Conservation (phyloP, 1,140 invertebrate species). For the Maconellicoccus hirsutus region DNA sequence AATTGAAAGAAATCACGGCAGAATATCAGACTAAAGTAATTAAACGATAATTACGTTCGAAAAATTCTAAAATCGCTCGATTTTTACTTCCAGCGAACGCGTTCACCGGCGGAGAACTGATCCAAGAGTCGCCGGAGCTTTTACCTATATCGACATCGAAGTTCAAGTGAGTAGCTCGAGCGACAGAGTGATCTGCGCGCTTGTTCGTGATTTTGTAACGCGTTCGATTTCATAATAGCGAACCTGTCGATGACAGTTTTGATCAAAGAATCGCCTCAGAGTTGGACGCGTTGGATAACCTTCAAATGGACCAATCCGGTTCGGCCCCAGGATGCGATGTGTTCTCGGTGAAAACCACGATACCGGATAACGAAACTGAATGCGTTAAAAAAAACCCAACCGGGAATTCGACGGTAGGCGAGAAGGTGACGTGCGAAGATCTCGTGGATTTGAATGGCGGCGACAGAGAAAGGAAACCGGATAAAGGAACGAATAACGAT, state of each 20-base stretch:
- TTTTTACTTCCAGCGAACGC: neutral
- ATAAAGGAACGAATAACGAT: constrained; percentile 54
- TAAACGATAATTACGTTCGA: too few relatives aligned
- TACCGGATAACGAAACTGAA: neutral
- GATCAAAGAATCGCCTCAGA: constrained; percentile 51
- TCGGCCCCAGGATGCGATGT: neutral
- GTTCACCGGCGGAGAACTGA: neutral
- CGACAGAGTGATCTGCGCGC: too few relatives aligned
- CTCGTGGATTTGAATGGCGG: constrained; percentile 72
- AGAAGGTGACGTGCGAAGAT: constrained; percentile 82
- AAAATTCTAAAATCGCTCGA: neutral
- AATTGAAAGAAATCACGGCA: too few relatives aligned
- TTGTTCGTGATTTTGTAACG: too few relatives aligned
- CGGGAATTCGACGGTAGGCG: constrained; percentile 23
- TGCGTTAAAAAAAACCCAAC: neutral
- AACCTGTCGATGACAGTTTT: constrained; percentile 38
- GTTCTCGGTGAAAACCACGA: neutral
- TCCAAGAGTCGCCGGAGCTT: neutral
- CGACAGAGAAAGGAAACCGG: neutral
- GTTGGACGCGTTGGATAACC: constrained; percentile 48
- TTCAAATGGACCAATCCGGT: constrained; percentile 32
- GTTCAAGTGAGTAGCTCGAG: neutral
- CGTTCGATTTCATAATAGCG: neutral
- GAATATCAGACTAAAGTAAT: too few relatives aligned
- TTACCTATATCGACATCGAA: neutral